Evolutionary conservation across 2,888 invertebrate species (phyloP).

Genomic region (Autographa gamma): DNA sequence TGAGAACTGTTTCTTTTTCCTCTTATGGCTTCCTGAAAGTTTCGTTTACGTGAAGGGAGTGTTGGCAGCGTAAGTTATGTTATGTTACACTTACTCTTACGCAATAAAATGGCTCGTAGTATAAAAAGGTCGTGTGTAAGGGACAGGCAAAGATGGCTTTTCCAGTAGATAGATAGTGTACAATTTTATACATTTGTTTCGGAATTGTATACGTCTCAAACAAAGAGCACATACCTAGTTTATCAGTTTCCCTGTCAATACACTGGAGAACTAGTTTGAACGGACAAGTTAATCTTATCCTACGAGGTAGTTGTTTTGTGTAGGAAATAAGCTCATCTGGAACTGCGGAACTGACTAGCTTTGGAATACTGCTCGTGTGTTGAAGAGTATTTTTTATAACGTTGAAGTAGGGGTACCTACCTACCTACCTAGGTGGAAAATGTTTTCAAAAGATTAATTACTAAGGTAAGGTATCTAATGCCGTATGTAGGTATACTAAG

Average conservation of each 20-base stretch:
- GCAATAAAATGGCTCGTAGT: not conserved
- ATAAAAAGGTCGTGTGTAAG: too few relatives aligned
- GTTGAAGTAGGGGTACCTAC: too few relatives aligned
- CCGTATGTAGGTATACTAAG: too few relatives aligned
- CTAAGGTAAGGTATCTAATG: too few relatives aligned
- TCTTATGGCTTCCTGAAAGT: conserved; percentile 10
- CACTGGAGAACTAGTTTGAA: not conserved
- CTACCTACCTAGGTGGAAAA: too few relatives aligned
- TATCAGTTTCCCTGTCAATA: not conserved
- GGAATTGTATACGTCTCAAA: too few relatives aligned
- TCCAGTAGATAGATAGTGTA: too few relatives aligned
- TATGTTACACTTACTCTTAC: not conserved
- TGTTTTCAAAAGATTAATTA: too few relatives aligned
- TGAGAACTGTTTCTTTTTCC: conserved; percentile 6
- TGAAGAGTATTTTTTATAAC: not conserved
- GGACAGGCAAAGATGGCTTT: too few relatives aligned
- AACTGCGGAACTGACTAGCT: not conserved
- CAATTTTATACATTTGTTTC: too few relatives aligned
- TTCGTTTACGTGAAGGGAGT: conserved; percentile 9
- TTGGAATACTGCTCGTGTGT: not conserved
- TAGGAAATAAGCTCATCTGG: not conserved
- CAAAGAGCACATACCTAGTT: not conserved
- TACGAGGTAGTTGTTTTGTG: not conserved
- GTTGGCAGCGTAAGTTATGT: not conserved
- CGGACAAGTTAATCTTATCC: not conserved